phyloP scores from a whole-genome alignment of 2,113 vertebrate species.

The western clawed frog (Xenopus tropicalis) region UCB_Xtro_10.0 CM004445.2:101593501-101594000 shows the following conservation, averaged over 20 bases:
- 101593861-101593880: conserved; percentile 77
- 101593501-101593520: too few species aligned
- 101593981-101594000: conserved; percentile 71
- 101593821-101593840: conserved; percentile 81
- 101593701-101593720: conserved; percentile 54
- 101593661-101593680: conserved; percentile 36
- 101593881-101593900: conserved; percentile 75
- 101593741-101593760: conserved; percentile 61
- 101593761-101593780: conserved; percentile 59
- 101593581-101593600: background rate
- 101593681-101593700: conserved; percentile 45
- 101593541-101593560: too few species aligned
- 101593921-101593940: conserved; percentile 83
- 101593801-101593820: conserved; percentile 75
- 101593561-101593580: too few species aligned
- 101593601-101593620: background rate
- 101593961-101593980: conserved; percentile 71
- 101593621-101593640: conserved; percentile 8
- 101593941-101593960: conserved; percentile 76
- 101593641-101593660: conserved; percentile 7
- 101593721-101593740: conserved; percentile 64
- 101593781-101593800: conserved; percentile 75
- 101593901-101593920: conserved; percentile 79
- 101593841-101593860: conserved; percentile 79
- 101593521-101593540: too few species aligned